phyloP scores from a whole-genome alignment of 2,113 vertebrate genomes.

The Brachionichthys hirsutus region DNA sequence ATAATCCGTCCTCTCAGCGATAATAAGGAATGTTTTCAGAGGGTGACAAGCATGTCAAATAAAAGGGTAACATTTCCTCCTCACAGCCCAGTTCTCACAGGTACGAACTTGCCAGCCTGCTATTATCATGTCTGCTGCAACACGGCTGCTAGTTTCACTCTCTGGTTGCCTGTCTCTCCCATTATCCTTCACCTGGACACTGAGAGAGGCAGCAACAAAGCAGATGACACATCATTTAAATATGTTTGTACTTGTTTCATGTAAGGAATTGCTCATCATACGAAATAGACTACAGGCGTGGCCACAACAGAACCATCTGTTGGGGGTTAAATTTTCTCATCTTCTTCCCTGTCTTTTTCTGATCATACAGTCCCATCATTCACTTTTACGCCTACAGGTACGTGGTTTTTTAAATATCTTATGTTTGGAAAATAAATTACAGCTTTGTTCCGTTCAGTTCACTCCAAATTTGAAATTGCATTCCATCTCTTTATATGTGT shows the following conservation, averaged over 20 bases:
- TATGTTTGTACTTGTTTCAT: conserved; percentile 21
- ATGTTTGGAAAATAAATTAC: background rate
- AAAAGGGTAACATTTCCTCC: conserved; percentile 45
- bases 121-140: conserved; percentile 36
- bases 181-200: conserved; percentile 64
- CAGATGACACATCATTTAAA: conserved; percentile 38
- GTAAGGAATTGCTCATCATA: conserved; percentile 1
- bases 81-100: conserved; percentile 17
- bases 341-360: background rate
- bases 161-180: conserved; percentile 34
- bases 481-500: background rate
- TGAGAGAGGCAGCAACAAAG: conserved; percentile 19
- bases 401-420: conserved; percentile 23
- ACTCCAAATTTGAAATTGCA: background rate
- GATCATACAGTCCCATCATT: conserved; percentile 92
- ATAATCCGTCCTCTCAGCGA: conserved; percentile 23
- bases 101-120: conserved; percentile 57
- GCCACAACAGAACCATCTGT: background rate
- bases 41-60: conserved; percentile 41
- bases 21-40: conserved; percentile 36
- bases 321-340: background rate
- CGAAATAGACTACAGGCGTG: background rate
- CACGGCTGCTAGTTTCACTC: conserved; percentile 41
- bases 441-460: background rate
- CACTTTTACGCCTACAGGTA: conserved; percentile 97